Evolutionary conservation across 1,140 invertebrate species (phyloP).

Genomic region (Mactra quadrangularis): DNA sequence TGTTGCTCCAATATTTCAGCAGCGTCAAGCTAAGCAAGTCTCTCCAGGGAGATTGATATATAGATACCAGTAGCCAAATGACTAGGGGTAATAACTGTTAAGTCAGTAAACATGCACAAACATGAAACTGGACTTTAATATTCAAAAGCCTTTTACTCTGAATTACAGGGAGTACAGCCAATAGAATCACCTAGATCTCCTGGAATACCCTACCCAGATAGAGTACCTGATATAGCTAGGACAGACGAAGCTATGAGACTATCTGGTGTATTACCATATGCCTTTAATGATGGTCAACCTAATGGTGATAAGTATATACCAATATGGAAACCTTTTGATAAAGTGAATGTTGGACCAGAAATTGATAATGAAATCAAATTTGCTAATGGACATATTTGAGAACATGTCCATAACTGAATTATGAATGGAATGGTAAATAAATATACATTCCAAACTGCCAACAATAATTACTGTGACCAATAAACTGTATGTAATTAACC

Average conservation of each 20-base stretch:
- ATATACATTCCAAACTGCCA: no score
- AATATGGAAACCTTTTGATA: constrained; percentile 29
- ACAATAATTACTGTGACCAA: no score
- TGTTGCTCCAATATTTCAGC: background rate
- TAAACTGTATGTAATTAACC: no score
- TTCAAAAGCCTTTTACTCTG: background rate
- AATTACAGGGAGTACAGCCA: background rate
- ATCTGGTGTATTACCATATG: constrained; percentile 53
- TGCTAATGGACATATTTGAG: constrained; percentile 52
- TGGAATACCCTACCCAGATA: constrained; percentile 38
- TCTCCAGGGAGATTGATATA: no score
- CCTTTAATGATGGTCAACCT: constrained; percentile 59
- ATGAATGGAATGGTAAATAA: no score
- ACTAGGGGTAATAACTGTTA: no score
- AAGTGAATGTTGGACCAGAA: background rate
- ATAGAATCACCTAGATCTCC: background rate
- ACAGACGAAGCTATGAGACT: constrained; percentile 36
- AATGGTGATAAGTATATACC: constrained; percentile 59
- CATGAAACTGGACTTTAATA: background rate
- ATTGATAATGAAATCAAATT: constrained; percentile 10
- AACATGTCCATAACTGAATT: no score
- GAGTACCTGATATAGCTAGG: constrained; percentile 30
- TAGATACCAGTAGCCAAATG: no score
- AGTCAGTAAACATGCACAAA: no score
- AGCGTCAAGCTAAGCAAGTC: background rate